phyloP scores from a whole-genome alignment of 2,888 invertebrate genomes.

The Andricus quercusramuli region DNA sequence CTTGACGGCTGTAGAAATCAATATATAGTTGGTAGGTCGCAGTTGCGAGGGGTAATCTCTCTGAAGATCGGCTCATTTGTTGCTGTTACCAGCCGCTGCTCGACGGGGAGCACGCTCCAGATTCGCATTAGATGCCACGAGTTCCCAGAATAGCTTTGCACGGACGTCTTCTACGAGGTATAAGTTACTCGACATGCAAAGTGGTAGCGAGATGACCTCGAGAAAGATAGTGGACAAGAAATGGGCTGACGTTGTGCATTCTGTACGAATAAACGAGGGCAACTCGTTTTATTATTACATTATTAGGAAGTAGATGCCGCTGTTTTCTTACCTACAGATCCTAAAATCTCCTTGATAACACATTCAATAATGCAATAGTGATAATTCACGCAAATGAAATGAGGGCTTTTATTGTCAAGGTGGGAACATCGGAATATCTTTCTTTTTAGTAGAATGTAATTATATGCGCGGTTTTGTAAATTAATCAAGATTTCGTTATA shows the following conservation, averaged over 20 bases:
- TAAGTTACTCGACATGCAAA: conserved; percentile 64
- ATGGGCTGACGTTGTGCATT: conserved; percentile 49
- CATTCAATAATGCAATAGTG: not conserved
- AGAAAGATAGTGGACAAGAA: conserved; percentile 62
- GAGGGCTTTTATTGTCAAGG: not conserved
- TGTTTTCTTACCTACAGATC: not conserved
- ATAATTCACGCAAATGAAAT: not conserved
- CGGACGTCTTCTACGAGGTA: conserved; percentile 42
- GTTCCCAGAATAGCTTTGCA: conserved; percentile 61
- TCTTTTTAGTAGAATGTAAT: not conserved
- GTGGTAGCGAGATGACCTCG: conserved; percentile 67
- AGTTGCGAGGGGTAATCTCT: conserved; percentile 54
- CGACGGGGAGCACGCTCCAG: conserved; percentile 62
- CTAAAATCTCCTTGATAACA: not conserved
- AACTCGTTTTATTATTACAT: conserved; percentile 4
- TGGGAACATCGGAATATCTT: not conserved
- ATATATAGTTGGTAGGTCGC: conserved; percentile 50
- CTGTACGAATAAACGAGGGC: conserved; percentile 52
- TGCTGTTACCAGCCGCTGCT: conserved; percentile 52
- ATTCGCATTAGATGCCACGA: conserved; percentile 69
- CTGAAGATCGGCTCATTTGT: conserved; percentile 59
- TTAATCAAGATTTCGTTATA: not conserved
- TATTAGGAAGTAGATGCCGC: not conserved
- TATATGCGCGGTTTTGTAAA: not conserved
- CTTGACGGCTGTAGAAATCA: conserved; percentile 45